Percentiles rank a stretch among this genome's conserved stretches.
phyloP scores from a whole-genome alignment of 2,797 vertebrate species.

The Xenentodon cancila region DNA sequence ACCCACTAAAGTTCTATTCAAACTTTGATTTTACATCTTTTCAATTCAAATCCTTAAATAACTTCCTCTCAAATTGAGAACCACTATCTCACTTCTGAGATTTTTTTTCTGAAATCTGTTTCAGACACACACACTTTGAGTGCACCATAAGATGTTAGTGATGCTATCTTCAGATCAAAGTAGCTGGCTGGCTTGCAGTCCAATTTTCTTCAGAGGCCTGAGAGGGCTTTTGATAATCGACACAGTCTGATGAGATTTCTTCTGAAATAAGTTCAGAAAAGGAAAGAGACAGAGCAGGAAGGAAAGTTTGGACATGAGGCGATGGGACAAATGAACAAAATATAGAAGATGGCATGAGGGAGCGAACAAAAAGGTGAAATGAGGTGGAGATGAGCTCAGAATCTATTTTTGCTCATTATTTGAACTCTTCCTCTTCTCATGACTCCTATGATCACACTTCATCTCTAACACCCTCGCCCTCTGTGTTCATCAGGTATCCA shows the following conservation, averaged over 20 bases:
- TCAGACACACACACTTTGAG: conserved; percentile 2
- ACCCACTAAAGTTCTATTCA: background rate
- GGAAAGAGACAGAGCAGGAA: background rate
- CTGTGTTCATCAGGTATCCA: conserved; percentile 25
- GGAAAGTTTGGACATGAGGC: background rate
- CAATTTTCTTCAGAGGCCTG: conserved; percentile 36
- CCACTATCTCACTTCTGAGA: background rate
- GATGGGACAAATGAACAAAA: background rate
- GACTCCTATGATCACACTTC: conserved; percentile 20
- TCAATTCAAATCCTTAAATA: conserved; percentile 10
- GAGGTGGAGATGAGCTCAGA: conserved; percentile 2
- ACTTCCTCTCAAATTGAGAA: background rate
- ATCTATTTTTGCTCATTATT: conserved; percentile 26
- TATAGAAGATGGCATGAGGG: background rate
- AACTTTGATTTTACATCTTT: background rate
- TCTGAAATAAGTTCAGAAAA: background rate
- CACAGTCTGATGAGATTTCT: conserved; percentile 39
- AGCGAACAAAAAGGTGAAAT: background rate
- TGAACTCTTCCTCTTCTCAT: conserved; percentile 2
- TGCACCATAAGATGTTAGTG: background rate
- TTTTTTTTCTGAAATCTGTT: too few relatives aligned
- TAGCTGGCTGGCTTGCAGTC: conserved; percentile 20
- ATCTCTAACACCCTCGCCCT: background rate
- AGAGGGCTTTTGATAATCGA: conserved; percentile 28
- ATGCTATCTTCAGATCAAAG: conserved; percentile 49